A percentile compares a stretch with the other conserved stretches of the same genome.
These are phyloP conservation scores for Penaeus chinensis DNA, from an alignment of 1,140 invertebrate species.

Conservation along the genomic window DNA sequence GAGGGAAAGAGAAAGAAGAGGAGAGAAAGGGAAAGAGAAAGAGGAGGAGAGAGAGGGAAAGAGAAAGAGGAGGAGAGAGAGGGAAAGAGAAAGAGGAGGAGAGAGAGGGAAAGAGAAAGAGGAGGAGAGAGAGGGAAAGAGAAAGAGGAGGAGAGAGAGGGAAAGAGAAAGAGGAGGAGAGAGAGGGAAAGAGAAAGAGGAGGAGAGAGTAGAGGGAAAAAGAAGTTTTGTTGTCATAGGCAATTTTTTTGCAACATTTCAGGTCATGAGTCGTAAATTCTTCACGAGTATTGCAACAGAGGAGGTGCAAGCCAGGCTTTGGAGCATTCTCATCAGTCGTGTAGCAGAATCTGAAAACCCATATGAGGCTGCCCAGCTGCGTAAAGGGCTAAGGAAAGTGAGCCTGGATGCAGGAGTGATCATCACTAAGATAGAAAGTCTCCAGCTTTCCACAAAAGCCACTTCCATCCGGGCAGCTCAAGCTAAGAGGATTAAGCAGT, in stretches of 20 bases:
- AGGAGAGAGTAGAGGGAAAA: too few relatives aligned
- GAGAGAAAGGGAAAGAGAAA: too few relatives aligned
- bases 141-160: too few relatives aligned
- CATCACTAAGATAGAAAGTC: slow-evolving; percentile 26
- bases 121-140: too few relatives aligned
- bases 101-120: too few relatives aligned
- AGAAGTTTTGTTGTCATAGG: not conserved
- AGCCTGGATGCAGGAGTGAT: slow-evolving; percentile 35
- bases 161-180: too few relatives aligned
- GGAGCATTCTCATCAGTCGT: slow-evolving; percentile 39
- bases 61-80: too few relatives aligned
- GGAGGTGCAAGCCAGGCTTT: slow-evolving; percentile 13
- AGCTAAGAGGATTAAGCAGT: slow-evolving; percentile 33
- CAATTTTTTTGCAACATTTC: not conserved
- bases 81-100: too few relatives aligned
- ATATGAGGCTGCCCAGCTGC: slow-evolving; percentile 23
- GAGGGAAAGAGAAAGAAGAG: too few relatives aligned
- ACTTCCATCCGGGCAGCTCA: slow-evolving; percentile 33
- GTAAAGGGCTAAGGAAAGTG: slow-evolving; percentile 32
- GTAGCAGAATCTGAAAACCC: slow-evolving; percentile 38
- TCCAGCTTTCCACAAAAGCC: slow-evolving; percentile 32
- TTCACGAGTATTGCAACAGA: slow-evolving; percentile 29
- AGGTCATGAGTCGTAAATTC: slow-evolving; percentile 47
- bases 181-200: too few relatives aligned
- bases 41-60: too few relatives aligned